Percentiles rank a stretch among this genome's conserved stretches.
phyloP scores from a whole-genome alignment of 1,140 invertebrate species.

The Scaptomyza montana region DNA sequence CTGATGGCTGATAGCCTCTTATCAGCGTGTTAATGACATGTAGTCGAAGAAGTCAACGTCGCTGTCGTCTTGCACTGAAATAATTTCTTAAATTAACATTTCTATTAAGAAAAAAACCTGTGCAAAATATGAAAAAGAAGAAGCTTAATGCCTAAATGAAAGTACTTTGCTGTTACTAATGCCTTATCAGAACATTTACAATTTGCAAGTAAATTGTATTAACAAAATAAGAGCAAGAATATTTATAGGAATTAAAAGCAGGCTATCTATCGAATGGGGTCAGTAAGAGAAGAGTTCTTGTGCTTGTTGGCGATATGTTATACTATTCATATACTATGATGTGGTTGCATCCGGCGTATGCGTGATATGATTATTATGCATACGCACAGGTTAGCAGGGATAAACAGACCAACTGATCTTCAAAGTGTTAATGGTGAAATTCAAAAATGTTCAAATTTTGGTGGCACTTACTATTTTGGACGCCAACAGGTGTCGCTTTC shows the following conservation, averaged over 20 bases:
- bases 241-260: constrained; percentile 24
- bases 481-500: constrained; percentile 3
- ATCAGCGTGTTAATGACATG: constrained; percentile 78
- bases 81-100: constrained; percentile 79
- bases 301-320: neutral
- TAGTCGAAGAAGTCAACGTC: constrained; percentile 50
- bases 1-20: constrained; percentile 56
- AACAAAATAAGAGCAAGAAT: neutral
- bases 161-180: constrained; percentile 6
- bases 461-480: too few relatives aligned
- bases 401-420: neutral
- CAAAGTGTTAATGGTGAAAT: neutral
- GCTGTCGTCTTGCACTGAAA: constrained; percentile 61
- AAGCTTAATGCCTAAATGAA: too few relatives aligned
- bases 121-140: constrained; percentile 8
- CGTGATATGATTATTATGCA: constrained; percentile 34
- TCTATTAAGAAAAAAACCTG: constrained; percentile 10
- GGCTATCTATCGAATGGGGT: constrained; percentile 51
- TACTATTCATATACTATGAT: neutral
- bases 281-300: constrained; percentile 24
- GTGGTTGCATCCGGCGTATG: constrained; percentile 49
- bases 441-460: too few relatives aligned
- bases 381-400: constrained; percentile 38
- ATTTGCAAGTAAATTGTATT: constrained; percentile 22
- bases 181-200: constrained; percentile 15